Conservation (phyloP, 2,113 vertebrate species). For the Polypterus senegalus region DNA sequence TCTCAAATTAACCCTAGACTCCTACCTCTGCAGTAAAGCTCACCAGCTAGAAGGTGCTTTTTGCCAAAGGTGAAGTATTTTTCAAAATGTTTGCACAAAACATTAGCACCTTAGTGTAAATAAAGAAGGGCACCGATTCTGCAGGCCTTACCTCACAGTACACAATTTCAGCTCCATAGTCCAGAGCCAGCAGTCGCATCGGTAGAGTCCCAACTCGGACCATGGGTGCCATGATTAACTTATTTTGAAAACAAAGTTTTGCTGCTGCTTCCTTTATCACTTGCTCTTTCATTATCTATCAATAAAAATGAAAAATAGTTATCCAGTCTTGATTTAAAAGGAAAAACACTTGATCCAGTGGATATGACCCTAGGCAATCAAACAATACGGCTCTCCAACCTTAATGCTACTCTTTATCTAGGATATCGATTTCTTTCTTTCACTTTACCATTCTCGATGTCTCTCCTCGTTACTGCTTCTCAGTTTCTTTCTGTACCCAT, state of each 20-base stretch:
- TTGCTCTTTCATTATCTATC: constrained; percentile 1
- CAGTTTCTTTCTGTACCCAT: too few species aligned
- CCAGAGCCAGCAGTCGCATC: constrained; percentile 85
- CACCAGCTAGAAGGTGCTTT: too few species aligned
- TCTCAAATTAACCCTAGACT: too few species aligned
- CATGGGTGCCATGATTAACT: constrained; percentile 81
- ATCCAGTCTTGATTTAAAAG: constrained; percentile 17
- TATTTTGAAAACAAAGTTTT: constrained; percentile 59
- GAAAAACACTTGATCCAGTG: not conserved
- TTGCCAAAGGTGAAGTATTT: too few species aligned
- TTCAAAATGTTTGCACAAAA: not conserved
- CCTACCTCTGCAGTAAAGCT: too few species aligned
- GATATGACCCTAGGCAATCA: too few species aligned
- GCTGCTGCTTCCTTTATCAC: constrained; percentile 22
- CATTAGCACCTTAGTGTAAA: not conserved
- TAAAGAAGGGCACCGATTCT: not conserved
- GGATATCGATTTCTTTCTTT: too few species aligned
- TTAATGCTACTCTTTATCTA: too few species aligned
- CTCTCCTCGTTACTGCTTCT: too few species aligned
- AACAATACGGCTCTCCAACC: too few species aligned
- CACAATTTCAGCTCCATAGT: constrained; percentile 88
- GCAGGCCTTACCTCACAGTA: constrained; percentile 76
- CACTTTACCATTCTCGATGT: too few species aligned
- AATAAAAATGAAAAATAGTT: not conserved
- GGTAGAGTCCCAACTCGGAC: constrained; percentile 87